A percentile compares a stretch with the other conserved stretches of the same genome.
These are phyloP conservation scores for Brachionus plicatilis DNA, from an alignment of 1,140 invertebrate species.

Conservation along the genomic window DNA sequence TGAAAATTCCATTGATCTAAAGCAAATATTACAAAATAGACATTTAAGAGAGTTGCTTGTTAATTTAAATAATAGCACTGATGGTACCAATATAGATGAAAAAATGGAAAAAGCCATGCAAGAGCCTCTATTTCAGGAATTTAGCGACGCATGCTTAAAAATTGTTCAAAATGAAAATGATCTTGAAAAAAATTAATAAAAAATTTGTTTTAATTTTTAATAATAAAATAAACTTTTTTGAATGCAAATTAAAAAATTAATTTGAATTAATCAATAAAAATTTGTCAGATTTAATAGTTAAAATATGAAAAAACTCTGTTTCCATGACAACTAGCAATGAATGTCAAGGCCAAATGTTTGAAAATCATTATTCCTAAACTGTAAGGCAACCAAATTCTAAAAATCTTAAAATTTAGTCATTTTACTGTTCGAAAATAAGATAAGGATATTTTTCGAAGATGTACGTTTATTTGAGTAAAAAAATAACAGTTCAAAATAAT, in stretches of 20 bases:
- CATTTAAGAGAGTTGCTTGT: conserved; percentile 11
- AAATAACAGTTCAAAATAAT: conserved; percentile 92
- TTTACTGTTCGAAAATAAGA: neutral
- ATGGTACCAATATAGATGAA: neutral
- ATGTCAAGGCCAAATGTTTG: conserved; percentile 9
- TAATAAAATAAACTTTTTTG: too few relatives aligned
- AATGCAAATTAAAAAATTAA: neutral
- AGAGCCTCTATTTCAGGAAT: conserved; percentile 41
- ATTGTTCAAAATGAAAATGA: conserved; percentile 38
- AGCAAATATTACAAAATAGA: conserved; percentile 18
- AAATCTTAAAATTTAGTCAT: neutral
- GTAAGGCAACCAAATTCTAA: neutral
- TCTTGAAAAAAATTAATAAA: neutral
- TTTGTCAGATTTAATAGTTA: neutral
- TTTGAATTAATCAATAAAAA: neutral
- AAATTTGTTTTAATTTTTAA: neutral
- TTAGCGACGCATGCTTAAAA: conserved; percentile 38
- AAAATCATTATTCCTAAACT: neutral
- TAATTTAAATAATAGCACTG: conserved; percentile 4
- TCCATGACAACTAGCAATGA: neutral
- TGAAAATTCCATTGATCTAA: conserved; percentile 8
- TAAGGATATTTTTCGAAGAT: conserved; percentile 57
- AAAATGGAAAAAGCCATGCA: conserved; percentile 40
- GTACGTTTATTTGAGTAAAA: conserved; percentile 79
- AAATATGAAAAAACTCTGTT: neutral